Evolutionary conservation across 2,797 vertebrate genomes (phyloP).

Genomic region (Typhlichthys subterraneus): DNA sequence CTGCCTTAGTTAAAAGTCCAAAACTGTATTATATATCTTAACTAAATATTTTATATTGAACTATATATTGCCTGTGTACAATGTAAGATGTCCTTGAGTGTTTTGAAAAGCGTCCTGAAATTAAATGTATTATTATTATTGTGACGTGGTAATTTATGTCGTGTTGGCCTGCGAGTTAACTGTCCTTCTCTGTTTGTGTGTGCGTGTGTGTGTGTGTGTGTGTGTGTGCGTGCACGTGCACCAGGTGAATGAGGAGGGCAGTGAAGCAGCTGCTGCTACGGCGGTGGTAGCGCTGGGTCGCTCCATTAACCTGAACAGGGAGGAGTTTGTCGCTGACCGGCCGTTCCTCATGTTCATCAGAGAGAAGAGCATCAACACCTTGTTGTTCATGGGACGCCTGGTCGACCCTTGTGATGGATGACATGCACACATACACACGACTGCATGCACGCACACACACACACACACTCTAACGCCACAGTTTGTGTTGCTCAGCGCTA

Average conservation of each 20-base stretch:
- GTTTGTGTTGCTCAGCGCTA: neutral
- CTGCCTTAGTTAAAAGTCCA: no score
- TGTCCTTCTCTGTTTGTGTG: neutral
- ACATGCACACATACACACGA: neutral
- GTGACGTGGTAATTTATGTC: no score
- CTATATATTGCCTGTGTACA: no score
- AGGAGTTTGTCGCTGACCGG: conserved; percentile 83
- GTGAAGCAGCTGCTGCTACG: conserved; percentile 85
- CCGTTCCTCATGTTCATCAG: conserved; percentile 93
- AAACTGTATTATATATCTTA: no score
- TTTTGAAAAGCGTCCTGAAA: no score
- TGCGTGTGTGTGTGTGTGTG: conserved; percentile 4
- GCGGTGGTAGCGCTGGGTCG: conserved; percentile 79
- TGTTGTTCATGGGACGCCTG: conserved; percentile 91
- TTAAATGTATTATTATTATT: no score
- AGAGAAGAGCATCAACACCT: conserved; percentile 85
- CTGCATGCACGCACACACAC: neutral
- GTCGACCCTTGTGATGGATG: conserved; percentile 78
- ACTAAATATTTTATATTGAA: no score
- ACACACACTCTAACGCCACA: neutral
- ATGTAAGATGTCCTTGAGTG: no score
- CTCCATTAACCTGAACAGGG: conserved; percentile 79
- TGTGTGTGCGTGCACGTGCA: neutral
- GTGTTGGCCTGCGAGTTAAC: no score
- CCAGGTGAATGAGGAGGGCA: conserved; percentile 97